Evolutionary conservation across 2,888 invertebrate genomes (phyloP), one percentile per base, ranked within the genome.

Genomic region (Apomyelois bistriatella): DNA sequence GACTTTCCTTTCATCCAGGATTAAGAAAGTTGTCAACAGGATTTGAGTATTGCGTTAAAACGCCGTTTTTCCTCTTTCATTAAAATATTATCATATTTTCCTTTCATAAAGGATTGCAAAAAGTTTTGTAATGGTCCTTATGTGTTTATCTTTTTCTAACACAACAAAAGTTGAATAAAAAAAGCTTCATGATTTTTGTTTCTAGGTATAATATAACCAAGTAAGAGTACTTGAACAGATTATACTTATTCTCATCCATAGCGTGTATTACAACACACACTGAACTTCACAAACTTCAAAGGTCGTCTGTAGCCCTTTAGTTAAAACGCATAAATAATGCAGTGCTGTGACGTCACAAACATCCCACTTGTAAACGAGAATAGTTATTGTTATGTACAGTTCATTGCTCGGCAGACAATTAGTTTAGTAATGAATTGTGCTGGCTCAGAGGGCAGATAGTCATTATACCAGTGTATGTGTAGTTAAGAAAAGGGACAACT

Each of bases 251-350:
- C 22, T 5, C 22, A 22, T 22, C 22, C 22, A 22, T 3, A 22
- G 5, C 5, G 22, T 22, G 22, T 22, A 22, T 22, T 22, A n/a
- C n/a, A 22, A 22, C 22, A 32, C 32, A 32, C 9, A 16, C 9
- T 46, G 30, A 32, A 32, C 9, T 46, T 32, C 15, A 35, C 32
- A 46, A 32, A 46, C 46, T 32, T 32, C 13, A 43, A 47, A 22
- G 32, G 41, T 41, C 12, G 15, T 30, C 40, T 35, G n/a, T 12
- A 43, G 30, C 32, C 32, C 16, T 28, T 50, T 12, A 15, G 16
- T 41, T 28, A 30, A 41, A 50, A 32, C 50, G 73, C 85, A 88
- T 88, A 85, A 89, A 88, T 89, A 88, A 87, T 80, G 79, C 76
- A 75, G 75, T 66, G 64, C 66, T 66, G 76, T 81, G 79, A 85